Conservation (phyloP, 2,113 vertebrate genomes). For the Cavia porcellus region DNA sequence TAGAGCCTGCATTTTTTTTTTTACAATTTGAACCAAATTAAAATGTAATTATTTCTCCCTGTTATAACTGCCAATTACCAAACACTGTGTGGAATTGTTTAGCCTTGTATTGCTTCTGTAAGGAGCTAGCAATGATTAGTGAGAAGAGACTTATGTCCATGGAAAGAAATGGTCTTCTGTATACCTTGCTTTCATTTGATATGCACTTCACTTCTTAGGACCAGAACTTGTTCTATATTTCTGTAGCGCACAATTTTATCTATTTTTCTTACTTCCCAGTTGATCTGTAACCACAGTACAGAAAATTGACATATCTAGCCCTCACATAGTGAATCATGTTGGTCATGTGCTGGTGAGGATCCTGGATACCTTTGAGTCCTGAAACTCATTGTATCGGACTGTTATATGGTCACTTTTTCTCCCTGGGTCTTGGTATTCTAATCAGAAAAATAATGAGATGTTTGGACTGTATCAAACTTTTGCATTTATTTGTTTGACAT, state of each 20-base stretch:
- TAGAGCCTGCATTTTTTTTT: background rate
- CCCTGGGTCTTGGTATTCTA: background rate
- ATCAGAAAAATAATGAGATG: background rate
- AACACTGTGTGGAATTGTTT: background rate
- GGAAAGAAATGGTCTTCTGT: background rate
- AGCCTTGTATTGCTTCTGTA: background rate
- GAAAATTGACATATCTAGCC: background rate
- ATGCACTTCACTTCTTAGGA: background rate
- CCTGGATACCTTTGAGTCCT: conserved; percentile 19
- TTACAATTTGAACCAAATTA: conserved; percentile 34
- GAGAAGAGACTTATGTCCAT: background rate
- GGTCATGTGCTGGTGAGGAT: background rate
- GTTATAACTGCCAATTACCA: conserved; percentile 51
- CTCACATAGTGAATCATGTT: background rate
- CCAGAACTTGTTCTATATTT: background rate
- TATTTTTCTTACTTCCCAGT: background rate
- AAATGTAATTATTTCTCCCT: conserved; percentile 18
- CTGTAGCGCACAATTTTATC: background rate
- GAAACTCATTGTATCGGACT: background rate
- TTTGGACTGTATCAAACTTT: background rate
- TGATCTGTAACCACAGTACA: background rate
- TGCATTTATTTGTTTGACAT: conserved; percentile 31
- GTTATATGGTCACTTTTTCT: background rate
- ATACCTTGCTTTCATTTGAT: conserved; percentile 2
- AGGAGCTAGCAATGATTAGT: conserved; percentile 1